These are phyloP conservation scores for Aethina tumida DNA, from an alignment of 1,140 invertebrate genomes.

Conservation along the genomic window DNA sequence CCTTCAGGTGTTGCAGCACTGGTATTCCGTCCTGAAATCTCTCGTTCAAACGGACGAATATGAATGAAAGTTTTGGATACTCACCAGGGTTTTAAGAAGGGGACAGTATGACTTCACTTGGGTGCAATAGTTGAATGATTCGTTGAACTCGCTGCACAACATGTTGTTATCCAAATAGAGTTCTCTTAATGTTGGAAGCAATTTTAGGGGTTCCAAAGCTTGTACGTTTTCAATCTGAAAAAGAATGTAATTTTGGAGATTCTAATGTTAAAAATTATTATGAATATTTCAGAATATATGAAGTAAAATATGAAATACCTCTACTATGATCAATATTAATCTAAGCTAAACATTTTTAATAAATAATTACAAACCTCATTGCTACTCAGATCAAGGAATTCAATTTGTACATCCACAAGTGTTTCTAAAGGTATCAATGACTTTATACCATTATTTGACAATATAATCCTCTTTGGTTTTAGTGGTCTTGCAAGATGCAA, in stretches of 20 bases:
- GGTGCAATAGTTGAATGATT: slow-evolving; percentile 62
- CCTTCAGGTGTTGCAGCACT: slow-evolving; percentile 49
- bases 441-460: slow-evolving; percentile 38
- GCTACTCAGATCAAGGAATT: slow-evolving; percentile 38
- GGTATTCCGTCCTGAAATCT: slow-evolving; percentile 59
- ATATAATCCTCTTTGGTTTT: slow-evolving; percentile 33
- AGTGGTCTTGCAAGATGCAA: slow-evolving; percentile 37
- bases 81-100: slow-evolving; percentile 26
- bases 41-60: not conserved
- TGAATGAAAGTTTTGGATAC: slow-evolving; percentile 4
- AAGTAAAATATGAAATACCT: no score
- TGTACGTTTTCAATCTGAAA: slow-evolving; percentile 57
- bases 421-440: slow-evolving; percentile 34
- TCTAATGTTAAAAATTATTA: no score
- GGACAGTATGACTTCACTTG: slow-evolving; percentile 32
- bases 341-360: slow-evolving; percentile 8
- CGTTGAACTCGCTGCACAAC: slow-evolving; percentile 62
- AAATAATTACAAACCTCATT: slow-evolving; percentile 31
- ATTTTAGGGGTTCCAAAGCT: slow-evolving; percentile 56
- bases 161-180: slow-evolving; percentile 71
- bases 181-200: slow-evolving; percentile 59
- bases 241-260: no score
- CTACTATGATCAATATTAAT: no score
- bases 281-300: no score
- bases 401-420: slow-evolving; percentile 29